Base-by-base conservation (phyloP, 2,113 vertebrate species). In the Mungos mungo region DNA sequence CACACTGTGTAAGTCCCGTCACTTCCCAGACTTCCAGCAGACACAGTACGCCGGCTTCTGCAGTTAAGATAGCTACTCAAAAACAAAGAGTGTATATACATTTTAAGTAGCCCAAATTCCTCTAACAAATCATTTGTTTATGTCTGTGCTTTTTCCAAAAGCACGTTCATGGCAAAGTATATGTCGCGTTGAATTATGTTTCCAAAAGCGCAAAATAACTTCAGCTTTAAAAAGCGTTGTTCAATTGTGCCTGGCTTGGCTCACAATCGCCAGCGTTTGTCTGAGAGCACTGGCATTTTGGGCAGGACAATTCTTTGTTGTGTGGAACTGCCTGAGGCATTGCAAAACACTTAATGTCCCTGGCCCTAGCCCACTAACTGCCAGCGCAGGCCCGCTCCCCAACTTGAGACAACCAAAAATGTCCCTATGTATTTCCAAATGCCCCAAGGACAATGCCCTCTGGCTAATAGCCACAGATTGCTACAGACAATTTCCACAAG, bases 301-400 rank as follows among this genome's bases (percentile, higher is more conserved):
- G 84, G 27, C 35, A 74, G 76, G 41, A 71, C 1, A 47, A 65
- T 15, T 72, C 19, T 47, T 94, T 71, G 19, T 7, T 63, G 45
- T 52, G 3, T 86, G 45, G 54, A 92, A 89, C 60, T 74, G 74
- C 57, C 63, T 90, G 88, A 89, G 71, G 57, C 69, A 66, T 19
- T 96, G 71, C 35, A 65, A 92, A 89, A 96, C 15, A 93, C 31
- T 90, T 60, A 91, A 54, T 25, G 82, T 52, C 41, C 63, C 76
- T 85, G 84, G 74, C 57, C 88, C 13, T 1, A 60, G n/a, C 29
- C 84, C 96, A 94, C 60, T 76, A 85, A 96, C 93, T 66, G 23
- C 68, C 69, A 86, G 71, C 2, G 4, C 33, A 88, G 11, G 3
- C 47, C 50, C 33, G 66, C 38, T 89, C 69, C 31, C 25, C 38